phyloP scores from a whole-genome alignment of 2,888 invertebrate genomes.

The Tromatobia lineatoria region DNA sequence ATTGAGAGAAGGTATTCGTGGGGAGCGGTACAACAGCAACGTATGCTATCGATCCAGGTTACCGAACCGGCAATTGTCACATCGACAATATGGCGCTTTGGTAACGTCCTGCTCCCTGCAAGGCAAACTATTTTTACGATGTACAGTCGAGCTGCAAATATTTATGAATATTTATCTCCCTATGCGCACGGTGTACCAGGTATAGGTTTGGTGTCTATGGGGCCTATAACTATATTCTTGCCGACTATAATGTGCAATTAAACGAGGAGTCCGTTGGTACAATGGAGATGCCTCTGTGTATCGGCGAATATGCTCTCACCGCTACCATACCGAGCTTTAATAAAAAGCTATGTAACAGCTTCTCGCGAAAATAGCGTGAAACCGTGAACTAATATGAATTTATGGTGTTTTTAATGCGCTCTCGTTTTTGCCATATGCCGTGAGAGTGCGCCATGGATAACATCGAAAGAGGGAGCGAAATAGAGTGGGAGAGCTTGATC shows the following conservation, averaged over 20 bases:
- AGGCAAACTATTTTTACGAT: slow-evolving; percentile 44
- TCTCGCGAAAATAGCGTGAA: slow-evolving; percentile 80
- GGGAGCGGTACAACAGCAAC: slow-evolving; percentile 36
- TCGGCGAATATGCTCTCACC: slow-evolving; percentile 59
- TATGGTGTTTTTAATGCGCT: slow-evolving; percentile 79
- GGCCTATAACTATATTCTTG: slow-evolving; percentile 61
- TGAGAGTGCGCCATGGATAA: slow-evolving; percentile 61
- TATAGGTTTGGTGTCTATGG: slow-evolving; percentile 1
- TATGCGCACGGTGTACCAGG: slow-evolving; percentile 66
- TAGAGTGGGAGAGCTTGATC: slow-evolving; percentile 13
- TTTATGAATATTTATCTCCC: slow-evolving; percentile 82
- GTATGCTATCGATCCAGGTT: slow-evolving; percentile 62
- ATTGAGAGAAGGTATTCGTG: slow-evolving; percentile 13
- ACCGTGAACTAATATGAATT: slow-evolving; percentile 80
- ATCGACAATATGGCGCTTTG: slow-evolving; percentile 63
- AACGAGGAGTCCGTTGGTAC: slow-evolving; percentile 72
- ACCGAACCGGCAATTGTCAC: slow-evolving; percentile 67
- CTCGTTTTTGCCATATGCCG: slow-evolving; percentile 71
- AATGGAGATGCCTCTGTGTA: slow-evolving; percentile 48
- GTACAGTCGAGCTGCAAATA: slow-evolving; percentile 69
- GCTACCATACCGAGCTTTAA: slow-evolving; percentile 74
- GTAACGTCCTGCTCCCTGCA: slow-evolving; percentile 28
- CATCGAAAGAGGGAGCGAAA: slow-evolving; percentile 15
- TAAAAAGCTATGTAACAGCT: slow-evolving; percentile 84
- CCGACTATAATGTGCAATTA: slow-evolving; percentile 83